Base-by-base conservation (phyloP, 2,888 invertebrate species). In the Nemoura dubitans region DNA sequence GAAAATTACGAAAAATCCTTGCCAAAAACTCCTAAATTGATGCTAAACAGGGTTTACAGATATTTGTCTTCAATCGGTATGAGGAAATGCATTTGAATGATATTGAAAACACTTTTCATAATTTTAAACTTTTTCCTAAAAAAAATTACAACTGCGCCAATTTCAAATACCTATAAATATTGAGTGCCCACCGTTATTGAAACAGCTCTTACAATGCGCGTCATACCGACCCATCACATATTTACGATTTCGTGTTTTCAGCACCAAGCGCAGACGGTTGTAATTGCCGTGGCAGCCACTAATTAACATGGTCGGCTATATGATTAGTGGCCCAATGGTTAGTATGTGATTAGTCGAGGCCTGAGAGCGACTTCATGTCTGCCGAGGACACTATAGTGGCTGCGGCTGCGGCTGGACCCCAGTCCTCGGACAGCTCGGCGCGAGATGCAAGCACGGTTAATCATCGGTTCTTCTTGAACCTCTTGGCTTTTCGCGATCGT, bases 231-330 rank as follows among this genome's bases (percentile, higher is more conserved):
- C 26, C 77, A 77, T 26, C 78, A 78, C 78, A 78, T 78, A 78
- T 78, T 78, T 29, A 78, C 82, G 30, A 30, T 16, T 82, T 82
- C 82, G 82, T 82, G 82, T 29, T 29, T 36, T 36, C 36, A 29
- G 10, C 82, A 82, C 36, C 30, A 78, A 2, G 7, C 82, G 16
- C 0, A 30, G 82, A 26, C 43, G 42, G 25, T 83, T 83, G 83
- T 83, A 83, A 83, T 83, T 83, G 83, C 83, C 43, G 25, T 30
- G 36, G 83, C 42, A 83, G 16, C 83, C 36, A 83, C 42, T 83
- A 83, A 83, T 83, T 83, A 83, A 83, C 83, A 43, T 43, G 42
- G 36, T 83, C 30, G n/a, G 43, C 36, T 78, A 30, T 83, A 36
- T 83, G 83, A 83, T 83, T 83, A 83, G 83, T n/a, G 25, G 26